Evolutionary conservation across 2,888 invertebrate genomes (phyloP).

Genomic region (Corythucha ciliata): DNA sequence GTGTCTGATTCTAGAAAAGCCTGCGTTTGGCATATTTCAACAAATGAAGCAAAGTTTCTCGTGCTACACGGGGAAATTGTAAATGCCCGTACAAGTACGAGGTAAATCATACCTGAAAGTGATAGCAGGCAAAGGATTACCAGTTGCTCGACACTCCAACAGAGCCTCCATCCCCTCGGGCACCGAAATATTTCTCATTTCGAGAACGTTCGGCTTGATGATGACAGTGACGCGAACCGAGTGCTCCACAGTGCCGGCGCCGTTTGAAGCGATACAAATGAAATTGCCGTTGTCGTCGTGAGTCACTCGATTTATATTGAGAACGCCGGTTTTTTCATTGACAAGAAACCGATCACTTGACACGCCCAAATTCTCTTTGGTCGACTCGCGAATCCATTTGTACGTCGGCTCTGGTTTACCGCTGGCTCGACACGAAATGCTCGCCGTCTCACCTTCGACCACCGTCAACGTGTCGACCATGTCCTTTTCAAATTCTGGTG

Average conservation of each 20-base stretch:
- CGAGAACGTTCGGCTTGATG: conserved; percentile 70
- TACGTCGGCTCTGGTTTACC: conserved; percentile 79
- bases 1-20: background rate
- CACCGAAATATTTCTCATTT: conserved; percentile 62
- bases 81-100: too few relatives aligned
- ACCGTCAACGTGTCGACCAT: conserved; percentile 55
- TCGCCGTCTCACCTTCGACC: conserved; percentile 69
- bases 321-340: conserved; percentile 36
- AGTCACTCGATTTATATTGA: conserved; percentile 60
- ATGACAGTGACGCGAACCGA: conserved; percentile 59
- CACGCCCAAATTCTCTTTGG: conserved; percentile 54
- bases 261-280: conserved; percentile 69
- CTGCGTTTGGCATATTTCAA: background rate
- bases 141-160: conserved; percentile 67
- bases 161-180: conserved; percentile 53
- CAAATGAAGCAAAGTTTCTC: too few relatives aligned
- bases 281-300: conserved; percentile 67
- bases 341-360: conserved; percentile 45
- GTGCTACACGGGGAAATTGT: too few relatives aligned
- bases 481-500: conserved; percentile 59
- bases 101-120: conserved; percentile 56
- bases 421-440: conserved; percentile 64
- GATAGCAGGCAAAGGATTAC: conserved; percentile 69
- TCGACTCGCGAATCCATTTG: conserved; percentile 69
- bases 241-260: conserved; percentile 61